Base-by-base conservation (phyloP, 1,140 invertebrate species). In the Euwallacea similis region DNA sequence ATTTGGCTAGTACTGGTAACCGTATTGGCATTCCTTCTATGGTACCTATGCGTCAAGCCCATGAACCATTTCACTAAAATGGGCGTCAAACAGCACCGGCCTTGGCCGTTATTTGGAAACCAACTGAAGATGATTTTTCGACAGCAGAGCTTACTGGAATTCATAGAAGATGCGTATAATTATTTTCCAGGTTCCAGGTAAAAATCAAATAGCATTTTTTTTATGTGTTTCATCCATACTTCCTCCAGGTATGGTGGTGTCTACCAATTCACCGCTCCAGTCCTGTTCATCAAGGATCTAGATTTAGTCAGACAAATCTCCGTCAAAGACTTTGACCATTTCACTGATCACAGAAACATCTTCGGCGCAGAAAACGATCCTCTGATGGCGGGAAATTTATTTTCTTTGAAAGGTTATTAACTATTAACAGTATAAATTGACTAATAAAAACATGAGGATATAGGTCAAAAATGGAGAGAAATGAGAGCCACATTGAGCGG, bases 281-380 rank as follows among this genome's bases (percentile, higher is more conserved):
- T 75, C 15, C 60, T 86, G 13, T 47, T 85, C 7, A 10, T 85
- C 0, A 75, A 79, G 43, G 81, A 85, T 77, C 76, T 79, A 0
- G 79, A 85, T 42, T 61, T 86, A 9, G 82, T 86, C 0, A 86
- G 85, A 72, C 79, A 80, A 42, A 75, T 88, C 4, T 71, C 84
- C 3, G 78, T 87, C 0, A 85, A 84, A 62, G 85, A 87, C 54
- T 87, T 87, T 69, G 78, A 85, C 13, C 69, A 81, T 63, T 87
- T 87, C 61, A 74, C 78, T 0, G 81, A 87, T 75, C 81, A 84
- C 68, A 75, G 79, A 33, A 15, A 0, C 2, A 82, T 87, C 50
- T 74, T 86, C 6, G 76, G 76, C 10, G 79, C 80, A n/a, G 79
- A 85, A 0, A 53, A 75, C 3, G 87, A 88, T 65, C 85, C 84